These are phyloP conservation scores for Gnathonemus longibarbis DNA, from an alignment of 2,113 vertebrate genomes.

Conservation along the genomic window DNA sequence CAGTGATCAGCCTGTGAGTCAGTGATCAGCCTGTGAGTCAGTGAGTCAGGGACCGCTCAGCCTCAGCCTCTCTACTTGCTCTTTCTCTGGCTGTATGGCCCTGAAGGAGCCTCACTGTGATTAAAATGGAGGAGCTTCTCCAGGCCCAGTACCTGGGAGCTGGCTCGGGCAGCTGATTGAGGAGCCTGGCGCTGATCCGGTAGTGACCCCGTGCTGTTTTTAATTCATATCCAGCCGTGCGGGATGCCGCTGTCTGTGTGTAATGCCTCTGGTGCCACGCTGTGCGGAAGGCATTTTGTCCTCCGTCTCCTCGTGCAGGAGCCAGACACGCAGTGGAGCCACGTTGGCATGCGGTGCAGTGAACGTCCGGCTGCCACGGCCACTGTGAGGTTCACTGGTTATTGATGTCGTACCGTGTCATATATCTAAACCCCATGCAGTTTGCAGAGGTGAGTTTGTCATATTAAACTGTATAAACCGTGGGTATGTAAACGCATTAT, in stretches of 20 bases:
- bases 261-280: not conserved
- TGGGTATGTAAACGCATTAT: not conserved
- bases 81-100: not conserved
- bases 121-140: constrained; percentile 13
- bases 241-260: not conserved
- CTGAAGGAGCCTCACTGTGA: not conserved
- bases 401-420: not conserved
- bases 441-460: not conserved
- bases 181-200: not conserved
- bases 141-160: not conserved
- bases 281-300: not conserved
- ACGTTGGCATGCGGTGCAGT: not conserved
- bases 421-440: not conserved
- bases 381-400: not conserved
- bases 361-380: not conserved
- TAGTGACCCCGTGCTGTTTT: constrained; percentile 8
- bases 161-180: not conserved
- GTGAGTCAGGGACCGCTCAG: not conserved
- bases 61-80: not conserved
- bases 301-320: not conserved
- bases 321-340: not conserved
- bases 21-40: not conserved
- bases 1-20: not conserved
- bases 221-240: constrained; percentile 12
- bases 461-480: not conserved